These are phyloP conservation scores for Oncorhynchus keta DNA, from an alignment of 2,113 vertebrate species.

Conservation along the genomic window DNA sequence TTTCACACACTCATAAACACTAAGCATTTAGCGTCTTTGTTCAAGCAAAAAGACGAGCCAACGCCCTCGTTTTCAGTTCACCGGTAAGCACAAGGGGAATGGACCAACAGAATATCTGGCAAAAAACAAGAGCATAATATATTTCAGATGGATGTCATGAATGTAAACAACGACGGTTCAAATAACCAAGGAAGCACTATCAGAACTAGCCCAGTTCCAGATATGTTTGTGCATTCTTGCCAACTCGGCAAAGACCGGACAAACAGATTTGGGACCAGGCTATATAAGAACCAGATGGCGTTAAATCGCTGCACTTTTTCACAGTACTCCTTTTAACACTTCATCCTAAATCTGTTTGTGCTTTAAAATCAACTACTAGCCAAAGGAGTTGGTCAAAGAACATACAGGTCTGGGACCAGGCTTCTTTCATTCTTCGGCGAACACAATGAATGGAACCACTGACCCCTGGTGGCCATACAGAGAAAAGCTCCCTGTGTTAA, in stretches of 20 bases:
- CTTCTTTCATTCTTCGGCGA: not conserved
- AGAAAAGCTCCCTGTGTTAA: not conserved
- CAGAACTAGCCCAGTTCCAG: slow-evolving; percentile 31
- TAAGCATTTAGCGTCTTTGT: slow-evolving; percentile 44
- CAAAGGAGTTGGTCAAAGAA: no score
- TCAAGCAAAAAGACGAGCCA: slow-evolving; percentile 49
- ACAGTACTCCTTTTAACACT: slow-evolving; percentile 23
- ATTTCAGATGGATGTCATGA: slow-evolving; percentile 27
- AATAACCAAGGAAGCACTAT: slow-evolving; percentile 51
- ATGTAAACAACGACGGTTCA: slow-evolving; percentile 54
- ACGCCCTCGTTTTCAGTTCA: slow-evolving; percentile 20
- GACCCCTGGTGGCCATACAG: slow-evolving; percentile 28
- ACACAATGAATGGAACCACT: slow-evolving; percentile 2
- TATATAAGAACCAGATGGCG: no score
- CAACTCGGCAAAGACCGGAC: not conserved
- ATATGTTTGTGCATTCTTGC: slow-evolving; percentile 3
- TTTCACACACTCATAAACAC: slow-evolving; percentile 35
- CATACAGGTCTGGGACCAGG: no score
- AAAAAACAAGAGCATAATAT: not conserved
- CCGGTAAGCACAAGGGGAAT: slow-evolving; percentile 20
- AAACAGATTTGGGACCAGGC: no score
- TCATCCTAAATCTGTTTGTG: not conserved
- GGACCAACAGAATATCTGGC: slow-evolving; percentile 12
- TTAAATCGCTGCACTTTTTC: slow-evolving; percentile 11
- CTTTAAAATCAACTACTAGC: not conserved